A percentile compares a stretch with the other conserved stretches of the same genome.
Evolutionary conservation across 2,113 vertebrate genomes (phyloP).

Genomic region (Paradisaea rubra): DNA sequence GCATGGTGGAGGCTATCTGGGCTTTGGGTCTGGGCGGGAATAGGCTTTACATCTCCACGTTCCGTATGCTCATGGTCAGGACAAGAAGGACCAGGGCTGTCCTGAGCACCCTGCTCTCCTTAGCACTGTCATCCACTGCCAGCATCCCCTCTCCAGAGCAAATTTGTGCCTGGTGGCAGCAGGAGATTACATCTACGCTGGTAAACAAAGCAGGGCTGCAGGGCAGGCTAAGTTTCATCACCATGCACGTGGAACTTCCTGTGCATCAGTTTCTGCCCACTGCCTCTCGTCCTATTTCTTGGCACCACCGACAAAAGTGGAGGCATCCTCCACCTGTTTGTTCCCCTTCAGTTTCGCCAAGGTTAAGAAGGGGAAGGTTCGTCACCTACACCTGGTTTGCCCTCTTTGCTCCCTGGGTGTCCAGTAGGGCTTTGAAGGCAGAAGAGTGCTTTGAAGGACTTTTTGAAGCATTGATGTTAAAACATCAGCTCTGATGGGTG

Average conservation of each 20-base stretch:
- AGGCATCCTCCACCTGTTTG: not conserved
- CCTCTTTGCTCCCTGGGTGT: not conserved
- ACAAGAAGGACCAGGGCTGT: not conserved
- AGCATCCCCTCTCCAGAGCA: not conserved
- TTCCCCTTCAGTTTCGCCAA: not conserved
- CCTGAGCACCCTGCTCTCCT: not conserved
- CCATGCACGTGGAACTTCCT: not conserved
- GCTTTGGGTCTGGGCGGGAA: not conserved
- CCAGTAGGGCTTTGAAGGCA: not conserved
- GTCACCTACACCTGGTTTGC: not conserved
- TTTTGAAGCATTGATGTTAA: not conserved
- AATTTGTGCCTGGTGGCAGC: not conserved
- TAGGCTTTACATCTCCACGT: not conserved
- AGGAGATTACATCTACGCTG: not conserved
- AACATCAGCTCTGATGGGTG: not conserved
- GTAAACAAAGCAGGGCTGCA: not conserved
- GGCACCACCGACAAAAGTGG: fast-evolving
- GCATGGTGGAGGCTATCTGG: not conserved
- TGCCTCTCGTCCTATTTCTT: not conserved
- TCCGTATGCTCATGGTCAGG: not conserved
- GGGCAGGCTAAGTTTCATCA: not conserved
- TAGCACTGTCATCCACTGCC: not conserved
- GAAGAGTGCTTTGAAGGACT: not conserved
- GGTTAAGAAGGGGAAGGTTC: not conserved
- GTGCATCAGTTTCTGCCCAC: not conserved